Base-by-base conservation (phyloP, 2,888 invertebrate genomes). In the Polymixis flavicincta region DNA sequence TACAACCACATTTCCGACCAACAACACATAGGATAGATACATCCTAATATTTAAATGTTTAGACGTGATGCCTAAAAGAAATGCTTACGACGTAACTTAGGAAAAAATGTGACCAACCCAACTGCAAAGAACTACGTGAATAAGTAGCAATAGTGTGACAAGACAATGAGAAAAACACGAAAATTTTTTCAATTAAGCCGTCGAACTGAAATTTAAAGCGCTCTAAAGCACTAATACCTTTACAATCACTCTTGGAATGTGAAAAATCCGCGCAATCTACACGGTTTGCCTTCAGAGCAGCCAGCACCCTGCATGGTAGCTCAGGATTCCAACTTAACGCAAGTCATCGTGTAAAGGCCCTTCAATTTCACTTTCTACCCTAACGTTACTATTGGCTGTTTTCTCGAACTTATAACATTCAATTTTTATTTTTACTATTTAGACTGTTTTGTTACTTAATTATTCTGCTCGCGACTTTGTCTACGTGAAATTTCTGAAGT, bases 271-370 rank as follows among this genome's bases (percentile, higher is more conserved):
- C 22, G 69, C 73, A 75, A 80, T 76, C 60, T 78, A 63, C 68
- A 28, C 77, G 67, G 63, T 73, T 70, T 73, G 60, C 65, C 22
- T 75, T 69, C 42, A 67, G 64, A 72, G 72, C 64, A 61, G 32
- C 50, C 45, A 75, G 65, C 80, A 61, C 67, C 79, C 78, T 74
- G 79, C 73, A 82, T 82, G 84, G 84, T 80, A 79, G 85, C 80
- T 64, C 71, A 69, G 82, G 69, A 82, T 87, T 80, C 80, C 74
- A 79, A 80, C 83, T 85, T 86, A 84, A 84, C 78, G 89, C 90
- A 83, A 89, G 91, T 90, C 91, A 91, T 90, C 85, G 84, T 83
- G 86, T 86, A 87, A 87, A 82, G 76, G 86, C 85, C 88, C 88
- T 89, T 87, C 84, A 87, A 79, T 88, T 90, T 90, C 87, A 87